Conservation (phyloP, 2,113 vertebrate genomes). For the Podarcis muralis region DNA sequence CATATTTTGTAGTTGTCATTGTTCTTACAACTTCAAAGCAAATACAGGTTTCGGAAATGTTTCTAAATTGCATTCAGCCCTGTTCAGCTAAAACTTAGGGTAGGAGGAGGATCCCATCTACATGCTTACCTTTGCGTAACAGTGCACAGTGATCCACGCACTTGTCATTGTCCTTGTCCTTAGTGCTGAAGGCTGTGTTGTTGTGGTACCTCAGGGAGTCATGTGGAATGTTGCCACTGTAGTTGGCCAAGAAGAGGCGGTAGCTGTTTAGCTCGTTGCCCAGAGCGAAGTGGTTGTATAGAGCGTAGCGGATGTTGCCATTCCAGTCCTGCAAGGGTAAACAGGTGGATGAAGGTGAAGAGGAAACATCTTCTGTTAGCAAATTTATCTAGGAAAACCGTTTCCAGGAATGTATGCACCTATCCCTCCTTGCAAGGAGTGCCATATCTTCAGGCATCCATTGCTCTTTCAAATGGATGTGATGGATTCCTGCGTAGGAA, state of each 20-base stretch:
- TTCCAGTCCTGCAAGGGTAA: constrained; percentile 89
- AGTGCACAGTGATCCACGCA: constrained; percentile 92
- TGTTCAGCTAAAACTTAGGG: no score
- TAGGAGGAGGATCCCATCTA: rapidly evolving
- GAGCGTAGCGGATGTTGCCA: constrained; percentile 81
- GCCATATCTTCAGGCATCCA: neutral
- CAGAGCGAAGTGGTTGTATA: constrained; percentile 87
- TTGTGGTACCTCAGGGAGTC: constrained; percentile 95
- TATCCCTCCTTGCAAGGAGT: neutral
- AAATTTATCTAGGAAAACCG: neutral
- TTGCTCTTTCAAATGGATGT: neutral
- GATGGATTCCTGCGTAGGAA: neutral
- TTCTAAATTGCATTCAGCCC: neutral
- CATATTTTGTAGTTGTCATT: neutral
- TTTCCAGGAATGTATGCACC: neutral
- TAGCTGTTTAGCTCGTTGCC: constrained; percentile 92
- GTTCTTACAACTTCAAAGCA: neutral
- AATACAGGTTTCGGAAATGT: neutral
- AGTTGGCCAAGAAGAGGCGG: constrained; percentile 88
- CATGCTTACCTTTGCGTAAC: constrained; percentile 85
- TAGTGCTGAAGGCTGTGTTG: constrained; percentile 98
- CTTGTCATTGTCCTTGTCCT: constrained; percentile 97
- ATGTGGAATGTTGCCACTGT: constrained; percentile 83
- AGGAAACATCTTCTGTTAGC: neutral
- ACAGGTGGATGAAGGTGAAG: neutral